A percentile compares a stretch with the other conserved stretches of the same genome.
These are phyloP conservation scores for Cyanoramphus novaezelandiae DNA, from an alignment of 2,113 vertebrate species.

Conservation along the genomic window DNA sequence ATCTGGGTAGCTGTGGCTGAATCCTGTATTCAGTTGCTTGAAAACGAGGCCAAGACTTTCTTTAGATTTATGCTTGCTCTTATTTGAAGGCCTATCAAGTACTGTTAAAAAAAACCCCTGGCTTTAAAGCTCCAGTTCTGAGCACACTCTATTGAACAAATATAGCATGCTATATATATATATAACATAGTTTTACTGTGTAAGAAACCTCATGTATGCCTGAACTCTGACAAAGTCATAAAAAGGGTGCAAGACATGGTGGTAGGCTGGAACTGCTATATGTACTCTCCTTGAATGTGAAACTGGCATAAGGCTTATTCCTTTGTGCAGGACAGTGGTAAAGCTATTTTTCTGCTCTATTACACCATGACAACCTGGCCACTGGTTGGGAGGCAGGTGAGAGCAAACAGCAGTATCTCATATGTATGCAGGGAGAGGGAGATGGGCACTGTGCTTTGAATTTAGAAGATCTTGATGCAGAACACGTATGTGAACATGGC, in stretches of 20 bases:
- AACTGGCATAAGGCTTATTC: not conserved
- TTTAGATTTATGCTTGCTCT: not conserved
- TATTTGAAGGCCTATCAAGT: not conserved
- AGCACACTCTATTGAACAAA: not conserved
- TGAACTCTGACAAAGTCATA: not conserved
- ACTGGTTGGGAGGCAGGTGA: not conserved
- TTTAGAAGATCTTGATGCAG: not conserved
- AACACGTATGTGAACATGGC: not conserved
- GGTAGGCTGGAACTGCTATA: not conserved
- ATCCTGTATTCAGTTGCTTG: not conserved
- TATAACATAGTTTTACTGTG: not conserved
- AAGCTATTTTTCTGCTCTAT: not conserved
- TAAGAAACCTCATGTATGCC: not conserved
- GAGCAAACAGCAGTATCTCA: not conserved
- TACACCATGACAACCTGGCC: not conserved
- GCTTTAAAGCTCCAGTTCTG: not conserved
- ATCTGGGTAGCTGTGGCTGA: constrained; percentile 7
- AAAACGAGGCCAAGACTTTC: constrained; percentile 21
- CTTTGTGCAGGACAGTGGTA: not conserved
- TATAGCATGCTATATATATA: not conserved
- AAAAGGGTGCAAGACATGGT: not conserved
- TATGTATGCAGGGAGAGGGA: not conserved
- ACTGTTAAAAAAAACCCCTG: not conserved
- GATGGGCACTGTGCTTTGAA: accelerated
- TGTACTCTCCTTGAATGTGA: not conserved